Evolutionary conservation across 2,888 invertebrate species (phyloP), one percentile per base, ranked within the genome.

Genomic region (Pyrgus malvae): DNA sequence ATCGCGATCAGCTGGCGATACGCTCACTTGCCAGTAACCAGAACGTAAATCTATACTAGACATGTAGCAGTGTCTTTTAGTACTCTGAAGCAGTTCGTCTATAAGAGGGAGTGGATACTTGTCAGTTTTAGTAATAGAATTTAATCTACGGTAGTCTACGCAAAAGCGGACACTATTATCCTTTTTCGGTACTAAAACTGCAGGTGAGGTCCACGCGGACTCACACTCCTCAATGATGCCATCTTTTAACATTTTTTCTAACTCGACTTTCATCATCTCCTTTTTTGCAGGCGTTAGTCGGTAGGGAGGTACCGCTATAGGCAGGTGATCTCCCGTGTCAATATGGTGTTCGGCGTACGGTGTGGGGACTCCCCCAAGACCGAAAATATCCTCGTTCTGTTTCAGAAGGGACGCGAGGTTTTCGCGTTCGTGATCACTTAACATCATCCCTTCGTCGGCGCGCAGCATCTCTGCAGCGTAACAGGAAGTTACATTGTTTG

Each of bases 81-180:
- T 69, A 0, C 58, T 63, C 37, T 78, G 74, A 4, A 83, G 45
- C 16, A 78, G 55, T 14, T 82, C 80, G 45, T 80, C 80, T 19
- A 83, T 76, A 2, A 67, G 50, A 1, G 82, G 80, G 9, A 80
- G 48, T 0, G 76, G 77, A 35, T 80, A 82, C 53, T 67, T 31
- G 66, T 62, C 60, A 23, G 57, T 40, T 19, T 61, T 61, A 1
- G 64, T 69, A 5, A 66, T 29, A 5, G 54, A 41, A 16, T 66
- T 64, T 2, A 67, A 31, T 8, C 45, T 57, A 0, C 76, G 57
- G 42, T 76, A 80, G 45, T 80, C 76, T 0, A 77, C 64, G 55
- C 78, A 75, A 16, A 78, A 55, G 7, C 76, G 56, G 12, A 61
- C 38, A 5, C 51, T 49, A 19, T 69, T 73, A 59, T 70, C 63